Evolutionary conservation across 1,140 invertebrate species (phyloP), one percentile per base, ranked within the genome.

Genomic region (Hirudo medicinalis): DNA sequence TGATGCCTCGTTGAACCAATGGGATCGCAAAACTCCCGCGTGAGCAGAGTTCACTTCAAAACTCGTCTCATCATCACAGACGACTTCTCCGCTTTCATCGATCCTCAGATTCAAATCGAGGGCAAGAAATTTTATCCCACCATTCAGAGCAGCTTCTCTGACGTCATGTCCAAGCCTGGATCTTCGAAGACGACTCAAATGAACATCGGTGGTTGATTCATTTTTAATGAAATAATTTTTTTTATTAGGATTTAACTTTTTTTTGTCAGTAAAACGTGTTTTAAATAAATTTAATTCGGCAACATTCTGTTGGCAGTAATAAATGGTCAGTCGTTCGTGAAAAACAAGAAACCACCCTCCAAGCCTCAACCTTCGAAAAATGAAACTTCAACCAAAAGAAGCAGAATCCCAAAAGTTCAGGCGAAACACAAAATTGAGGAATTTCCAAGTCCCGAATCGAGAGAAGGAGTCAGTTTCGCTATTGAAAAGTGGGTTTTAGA

Each of bases 1-100:
- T 17, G 43, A 11, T 49, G 43, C 3, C 43, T 49, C 43, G 43
- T 17, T 49, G 15, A 49, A 17, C 43, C 3, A 17, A 63, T 63
- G 57, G 57, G 57, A 63, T 63, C 57, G 6, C 57, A 63, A n/a
- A 63, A 63, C 29, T 25, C 57, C 29, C 22, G 19, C 22, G 29
- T 63, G 29, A 11, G 57, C 57, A 63, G 57, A 32, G 29, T 63
- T 32, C 57, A 63, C 22, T 25, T 63, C 57, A 22, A 63, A 22
- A 63, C 57, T 13, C 57, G 57, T n/a, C 57, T 63, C 29, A 22
- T 63, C 57, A 63, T 63, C 57, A 11, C 57, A 63, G 57, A 63
- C 57, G 8, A 63, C 57, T 32, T 25, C 13, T 63, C 57, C 9
- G 17, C 57, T 13, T 63, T 32, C 57, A 20, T 63, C 11, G 57